Evolutionary conservation across 2,888 invertebrate genomes (phyloP).

Genomic region (Macrophya alboannulata): DNA sequence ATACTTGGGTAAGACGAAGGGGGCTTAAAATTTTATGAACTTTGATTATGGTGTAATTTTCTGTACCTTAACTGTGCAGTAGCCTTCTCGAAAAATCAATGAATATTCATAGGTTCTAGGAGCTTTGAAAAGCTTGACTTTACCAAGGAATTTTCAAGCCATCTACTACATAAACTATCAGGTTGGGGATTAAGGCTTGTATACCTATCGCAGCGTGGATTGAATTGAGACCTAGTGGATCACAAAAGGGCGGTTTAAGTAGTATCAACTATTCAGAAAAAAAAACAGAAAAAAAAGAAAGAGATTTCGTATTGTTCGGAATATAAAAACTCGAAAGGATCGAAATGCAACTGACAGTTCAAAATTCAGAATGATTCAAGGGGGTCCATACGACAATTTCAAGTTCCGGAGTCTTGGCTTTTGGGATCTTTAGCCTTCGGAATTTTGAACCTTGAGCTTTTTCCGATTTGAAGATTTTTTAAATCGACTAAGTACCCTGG

Average conservation of each 20-base stretch:
- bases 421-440: too few relatives aligned
- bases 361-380: too few relatives aligned
- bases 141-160: background rate
- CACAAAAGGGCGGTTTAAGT: background rate
- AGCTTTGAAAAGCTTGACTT: background rate
- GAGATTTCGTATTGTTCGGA: background rate
- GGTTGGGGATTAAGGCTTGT: background rate
- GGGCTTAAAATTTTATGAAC: background rate
- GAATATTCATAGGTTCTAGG: slow-evolving; percentile 31
- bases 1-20: background rate
- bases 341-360: too few relatives aligned
- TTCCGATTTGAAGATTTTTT: too few relatives aligned
- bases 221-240: background rate
- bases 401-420: too few relatives aligned
- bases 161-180: slow-evolving; percentile 39
- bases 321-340: too few relatives aligned
- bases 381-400: too few relatives aligned
- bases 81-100: background rate
- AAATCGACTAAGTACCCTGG: too few relatives aligned
- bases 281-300: background rate
- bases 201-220: background rate
- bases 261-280: too few relatives aligned
- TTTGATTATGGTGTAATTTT: background rate
- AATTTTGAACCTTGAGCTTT: too few relatives aligned
- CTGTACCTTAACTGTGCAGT: background rate